phyloP scores from a whole-genome alignment of 2,113 vertebrate genomes.

The Zapus hudsonius region DNA sequence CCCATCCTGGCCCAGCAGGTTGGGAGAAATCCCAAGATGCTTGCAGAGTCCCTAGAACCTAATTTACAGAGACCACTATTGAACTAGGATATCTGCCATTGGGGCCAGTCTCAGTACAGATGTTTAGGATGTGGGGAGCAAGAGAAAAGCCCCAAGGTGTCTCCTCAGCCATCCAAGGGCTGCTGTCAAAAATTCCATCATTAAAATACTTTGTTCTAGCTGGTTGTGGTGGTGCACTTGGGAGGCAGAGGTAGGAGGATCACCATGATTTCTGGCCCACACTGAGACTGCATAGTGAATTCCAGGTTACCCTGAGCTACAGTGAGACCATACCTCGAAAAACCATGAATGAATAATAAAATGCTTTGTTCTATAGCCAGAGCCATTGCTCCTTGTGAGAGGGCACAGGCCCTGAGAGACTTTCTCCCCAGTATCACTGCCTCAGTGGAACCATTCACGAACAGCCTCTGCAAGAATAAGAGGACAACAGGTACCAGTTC shows the following conservation, averaged over 20 bases:
- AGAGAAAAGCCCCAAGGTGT: background rate
- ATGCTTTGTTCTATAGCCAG: background rate
- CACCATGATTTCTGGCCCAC: too few species aligned
- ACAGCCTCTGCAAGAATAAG: conserved; percentile 24
- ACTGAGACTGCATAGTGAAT: too few species aligned
- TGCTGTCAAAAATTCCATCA: background rate
- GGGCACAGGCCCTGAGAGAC: background rate
- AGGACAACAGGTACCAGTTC: background rate
- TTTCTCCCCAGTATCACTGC: background rate
- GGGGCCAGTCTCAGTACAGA: background rate
- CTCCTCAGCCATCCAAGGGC: conserved; percentile 4
- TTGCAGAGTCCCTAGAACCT: background rate
- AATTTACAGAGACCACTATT: conserved; percentile 7
- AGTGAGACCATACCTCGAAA: too few species aligned
- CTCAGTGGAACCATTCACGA: background rate
- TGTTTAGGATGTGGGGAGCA: background rate
- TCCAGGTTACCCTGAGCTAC: too few species aligned
- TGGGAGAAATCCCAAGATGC: background rate
- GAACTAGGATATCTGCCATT: background rate
- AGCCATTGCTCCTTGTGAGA: conserved; percentile 5
- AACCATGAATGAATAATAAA: too few species aligned
- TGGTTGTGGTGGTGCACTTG: too few species aligned
- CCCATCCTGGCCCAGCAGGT: background rate
- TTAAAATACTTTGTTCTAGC: background rate
- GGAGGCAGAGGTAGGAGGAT: too few species aligned